Conservation (phyloP, 2,888 invertebrate species). For the Sesia apiformis region DNA sequence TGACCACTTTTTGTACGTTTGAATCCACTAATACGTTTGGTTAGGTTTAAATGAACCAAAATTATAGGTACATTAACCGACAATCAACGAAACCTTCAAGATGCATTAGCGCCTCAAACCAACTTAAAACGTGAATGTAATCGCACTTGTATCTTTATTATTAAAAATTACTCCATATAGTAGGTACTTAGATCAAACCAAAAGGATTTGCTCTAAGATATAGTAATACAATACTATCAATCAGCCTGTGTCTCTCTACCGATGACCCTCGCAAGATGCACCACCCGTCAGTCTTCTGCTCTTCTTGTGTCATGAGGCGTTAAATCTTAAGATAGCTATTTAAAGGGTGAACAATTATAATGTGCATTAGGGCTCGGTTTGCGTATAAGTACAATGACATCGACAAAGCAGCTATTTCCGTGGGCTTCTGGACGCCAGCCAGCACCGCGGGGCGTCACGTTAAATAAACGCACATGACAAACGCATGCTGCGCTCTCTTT, state of each 20-base stretch:
- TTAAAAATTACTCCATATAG: no score
- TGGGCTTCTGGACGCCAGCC: slow-evolving; percentile 58
- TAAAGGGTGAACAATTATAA: slow-evolving; percentile 4
- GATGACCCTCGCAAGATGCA: not conserved
- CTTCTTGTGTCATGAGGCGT: not conserved
- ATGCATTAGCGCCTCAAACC: no score
- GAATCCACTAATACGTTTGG: no score
- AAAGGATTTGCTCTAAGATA: no score
- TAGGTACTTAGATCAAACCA: no score
- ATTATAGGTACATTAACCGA: no score
- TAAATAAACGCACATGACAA: slow-evolving; percentile 62
- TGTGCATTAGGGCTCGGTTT: slow-evolving; percentile 36
- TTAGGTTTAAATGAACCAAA: no score
- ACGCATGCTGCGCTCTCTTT: slow-evolving; percentile 37
- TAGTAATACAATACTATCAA: no score
- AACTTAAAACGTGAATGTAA: no score
- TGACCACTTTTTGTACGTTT: no score
- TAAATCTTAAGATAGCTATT: not conserved
- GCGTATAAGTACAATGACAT: slow-evolving; percentile 62
- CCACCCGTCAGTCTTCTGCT: not conserved
- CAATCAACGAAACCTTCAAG: no score
- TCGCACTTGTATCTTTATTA: no score
- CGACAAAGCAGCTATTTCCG: slow-evolving; percentile 65
- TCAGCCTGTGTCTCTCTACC: not conserved
- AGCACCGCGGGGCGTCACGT: slow-evolving; percentile 50